Conservation (phyloP, 2,113 vertebrate genomes). For the Brienomyrus brachyistius region DNA sequence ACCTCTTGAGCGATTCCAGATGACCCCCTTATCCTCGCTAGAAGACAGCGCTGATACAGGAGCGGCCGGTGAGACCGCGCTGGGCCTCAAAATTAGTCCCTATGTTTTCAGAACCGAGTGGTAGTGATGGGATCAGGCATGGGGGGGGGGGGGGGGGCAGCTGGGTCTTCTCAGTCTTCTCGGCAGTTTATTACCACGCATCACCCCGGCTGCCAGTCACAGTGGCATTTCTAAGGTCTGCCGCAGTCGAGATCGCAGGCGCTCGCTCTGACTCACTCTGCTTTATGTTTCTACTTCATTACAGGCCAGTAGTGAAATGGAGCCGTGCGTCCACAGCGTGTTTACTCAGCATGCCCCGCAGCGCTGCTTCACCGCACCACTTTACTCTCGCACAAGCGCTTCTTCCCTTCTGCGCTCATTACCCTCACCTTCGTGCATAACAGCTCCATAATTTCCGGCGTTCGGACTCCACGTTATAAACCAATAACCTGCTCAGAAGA, state of each 20-base stretch:
- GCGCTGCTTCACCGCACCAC: neutral
- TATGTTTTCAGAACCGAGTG: neutral
- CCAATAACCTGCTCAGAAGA: neutral
- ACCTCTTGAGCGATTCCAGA: slow-evolving; percentile 22
- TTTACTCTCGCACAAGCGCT: neutral
- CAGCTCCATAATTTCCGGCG: neutral
- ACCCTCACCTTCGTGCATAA: too few species aligned
- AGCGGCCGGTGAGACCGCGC: neutral
- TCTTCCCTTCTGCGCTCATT: neutral
- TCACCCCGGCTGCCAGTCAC: neutral
- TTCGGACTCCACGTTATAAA: neutral
- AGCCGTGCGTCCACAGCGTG: neutral
- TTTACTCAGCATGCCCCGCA: neutral
- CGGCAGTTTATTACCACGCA: neutral
- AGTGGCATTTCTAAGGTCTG: neutral
- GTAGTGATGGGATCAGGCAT: neutral
- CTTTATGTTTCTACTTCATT: neutral
- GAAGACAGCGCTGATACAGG: neutral
- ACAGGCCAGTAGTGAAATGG: neutral
- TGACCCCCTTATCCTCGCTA: neutral
- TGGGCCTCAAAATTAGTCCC: neutral
- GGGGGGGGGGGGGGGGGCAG: neutral
- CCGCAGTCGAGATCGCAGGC: neutral
- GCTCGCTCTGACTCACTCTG: neutral
- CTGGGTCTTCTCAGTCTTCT: neutral